phyloP scores from a whole-genome alignment of 1,140 invertebrate species.

The Panagrolaimus sp. region DNA sequence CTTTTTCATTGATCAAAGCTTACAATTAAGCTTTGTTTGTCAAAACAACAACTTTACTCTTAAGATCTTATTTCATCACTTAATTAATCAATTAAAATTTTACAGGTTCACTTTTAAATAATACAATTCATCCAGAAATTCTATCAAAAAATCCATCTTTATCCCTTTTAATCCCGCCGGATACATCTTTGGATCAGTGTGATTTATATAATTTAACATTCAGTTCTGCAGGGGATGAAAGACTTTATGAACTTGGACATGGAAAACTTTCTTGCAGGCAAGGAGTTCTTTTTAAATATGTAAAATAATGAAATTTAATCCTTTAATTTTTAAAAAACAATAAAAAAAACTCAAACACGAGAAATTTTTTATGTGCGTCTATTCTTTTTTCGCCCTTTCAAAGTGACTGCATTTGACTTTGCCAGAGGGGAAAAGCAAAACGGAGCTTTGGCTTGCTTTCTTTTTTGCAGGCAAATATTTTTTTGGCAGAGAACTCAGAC shows the following conservation, averaged over 20 bases:
- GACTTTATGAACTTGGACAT: conserved; percentile 24
- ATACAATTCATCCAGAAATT: conserved; percentile 32
- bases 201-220: conserved; percentile 38
- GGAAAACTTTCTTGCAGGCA: conserved; percentile 32
- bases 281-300: not conserved
- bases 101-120: conserved; percentile 34
- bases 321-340: conserved; percentile 11
- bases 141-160: conserved; percentile 26
- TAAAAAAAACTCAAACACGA: too few species aligned
- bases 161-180: conserved; percentile 17
- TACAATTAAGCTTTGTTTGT: too few species aligned
- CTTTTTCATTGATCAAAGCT: too few species aligned
- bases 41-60: too few species aligned
- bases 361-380: too few species aligned
- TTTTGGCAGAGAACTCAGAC: too few species aligned
- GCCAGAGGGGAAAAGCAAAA: too few species aligned
- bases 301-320: not conserved
- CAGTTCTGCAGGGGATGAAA: conserved; percentile 27
- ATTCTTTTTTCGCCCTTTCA: too few species aligned
- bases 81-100: conserved; percentile 8
- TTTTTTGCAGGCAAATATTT: too few species aligned
- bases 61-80: too few species aligned
- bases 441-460: too few species aligned
- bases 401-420: too few species aligned
- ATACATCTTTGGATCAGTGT: conserved; percentile 23